A percentile compares a stretch with the other conserved stretches of the same genome.
Evolutionary conservation across 2,888 invertebrate species (phyloP).

Genomic region (Caenorhabditis sp.): DNA sequence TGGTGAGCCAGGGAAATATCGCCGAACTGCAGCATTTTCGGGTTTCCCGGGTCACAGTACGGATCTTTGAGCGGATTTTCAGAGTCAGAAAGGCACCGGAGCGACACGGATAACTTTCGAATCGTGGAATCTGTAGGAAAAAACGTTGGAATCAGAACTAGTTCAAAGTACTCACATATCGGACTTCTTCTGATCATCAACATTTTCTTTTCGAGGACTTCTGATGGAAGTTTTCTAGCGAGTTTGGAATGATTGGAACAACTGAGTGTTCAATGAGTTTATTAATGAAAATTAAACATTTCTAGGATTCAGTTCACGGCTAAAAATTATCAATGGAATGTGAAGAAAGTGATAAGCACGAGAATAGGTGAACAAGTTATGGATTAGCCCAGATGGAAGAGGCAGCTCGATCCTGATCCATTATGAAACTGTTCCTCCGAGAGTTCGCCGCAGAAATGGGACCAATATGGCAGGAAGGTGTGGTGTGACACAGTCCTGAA

Average conservation of each 20-base stretch:
- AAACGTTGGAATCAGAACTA: too few species aligned
- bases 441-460: background rate
- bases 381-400: conserved; percentile 23
- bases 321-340: background rate
- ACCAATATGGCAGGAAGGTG: background rate
- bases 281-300: too few species aligned
- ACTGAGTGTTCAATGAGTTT: too few species aligned
- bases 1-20: conserved; percentile 84
- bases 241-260: too few species aligned
- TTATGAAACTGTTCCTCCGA: conserved; percentile 8
- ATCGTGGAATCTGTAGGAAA: background rate
- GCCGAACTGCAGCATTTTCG: conserved; percentile 58
- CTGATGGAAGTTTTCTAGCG: too few species aligned
- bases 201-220: too few species aligned
- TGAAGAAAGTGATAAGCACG: background rate
- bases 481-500: conserved; percentile 9
- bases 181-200: background rate
- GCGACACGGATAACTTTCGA: too few species aligned
- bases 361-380: background rate
- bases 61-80: conserved; percentile 56
- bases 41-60: conserved; percentile 67
- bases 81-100: too few species aligned
- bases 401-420: conserved; percentile 26
- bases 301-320: too few species aligned
- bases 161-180: conserved; percentile 4